Conservation (phyloP, 2,888 invertebrate genomes). For the Busseola fusca region DNA sequence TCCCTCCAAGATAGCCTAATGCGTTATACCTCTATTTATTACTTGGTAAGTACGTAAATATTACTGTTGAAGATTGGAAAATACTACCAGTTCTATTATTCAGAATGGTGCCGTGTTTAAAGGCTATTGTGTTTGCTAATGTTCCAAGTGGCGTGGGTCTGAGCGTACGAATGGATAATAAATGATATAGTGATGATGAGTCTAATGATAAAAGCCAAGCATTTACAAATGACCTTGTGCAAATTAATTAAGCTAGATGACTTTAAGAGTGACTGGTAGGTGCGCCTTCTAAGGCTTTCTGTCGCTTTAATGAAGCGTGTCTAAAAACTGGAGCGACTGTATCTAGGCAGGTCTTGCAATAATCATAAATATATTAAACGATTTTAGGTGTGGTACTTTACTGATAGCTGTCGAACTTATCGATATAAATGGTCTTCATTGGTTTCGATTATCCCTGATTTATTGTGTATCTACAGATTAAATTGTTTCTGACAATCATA, state of each 20-base stretch:
- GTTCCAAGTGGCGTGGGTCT: constrained; percentile 18
- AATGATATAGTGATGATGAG: constrained; percentile 31
- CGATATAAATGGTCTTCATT: constrained; percentile 44
- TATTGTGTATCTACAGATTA: constrained; percentile 28
- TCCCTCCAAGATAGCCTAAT: constrained; percentile 66
- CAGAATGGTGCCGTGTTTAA: constrained; percentile 26
- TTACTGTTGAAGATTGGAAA: constrained; percentile 51
- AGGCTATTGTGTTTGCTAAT: constrained; percentile 27
- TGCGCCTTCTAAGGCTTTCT: constrained; percentile 45
- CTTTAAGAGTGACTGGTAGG: constrained; percentile 10
- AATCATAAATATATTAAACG: constrained; percentile 53
- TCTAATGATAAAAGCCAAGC: constrained; percentile 33
- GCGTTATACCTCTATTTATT: constrained; percentile 67
- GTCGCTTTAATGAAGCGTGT: constrained; percentile 33
- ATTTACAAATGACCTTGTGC: constrained; percentile 29
- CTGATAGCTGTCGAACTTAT: constrained; percentile 46
- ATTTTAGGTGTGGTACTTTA: constrained; percentile 52
- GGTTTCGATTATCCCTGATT: constrained; percentile 40
- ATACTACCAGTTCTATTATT: constrained; percentile 37
- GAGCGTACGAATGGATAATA: constrained; percentile 28
- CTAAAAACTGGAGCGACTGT: constrained; percentile 35
- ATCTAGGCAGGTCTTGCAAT: constrained; percentile 33
- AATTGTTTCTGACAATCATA: constrained; percentile 26
- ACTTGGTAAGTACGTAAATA: constrained; percentile 55
- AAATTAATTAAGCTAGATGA: constrained; percentile 30